phyloP scores from a whole-genome alignment of 2,113 vertebrate species.

The Procapra przewalskii region DNA sequence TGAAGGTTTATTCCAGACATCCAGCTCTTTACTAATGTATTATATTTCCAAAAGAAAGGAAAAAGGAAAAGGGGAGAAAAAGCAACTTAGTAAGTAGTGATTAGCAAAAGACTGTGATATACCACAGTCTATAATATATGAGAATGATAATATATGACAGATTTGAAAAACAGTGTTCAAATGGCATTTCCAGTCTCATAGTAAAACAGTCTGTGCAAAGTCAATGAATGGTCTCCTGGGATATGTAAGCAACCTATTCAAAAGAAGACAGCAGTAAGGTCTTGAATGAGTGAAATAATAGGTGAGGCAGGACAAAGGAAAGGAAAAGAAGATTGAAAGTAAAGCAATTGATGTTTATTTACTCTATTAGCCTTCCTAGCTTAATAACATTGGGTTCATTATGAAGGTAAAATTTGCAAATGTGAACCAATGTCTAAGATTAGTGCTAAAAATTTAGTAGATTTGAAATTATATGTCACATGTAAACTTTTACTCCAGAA shows the following conservation, averaged over 20 bases:
- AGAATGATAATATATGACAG: not conserved
- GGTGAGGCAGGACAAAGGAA: not conserved
- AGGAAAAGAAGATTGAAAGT: not conserved
- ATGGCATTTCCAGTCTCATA: not conserved
- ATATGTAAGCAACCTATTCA: not conserved
- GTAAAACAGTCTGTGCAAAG: not conserved
- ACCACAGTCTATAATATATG: not conserved
- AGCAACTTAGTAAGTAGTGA: not conserved
- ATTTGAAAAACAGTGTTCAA: not conserved
- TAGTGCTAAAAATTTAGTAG: not conserved
- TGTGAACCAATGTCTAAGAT: not conserved
- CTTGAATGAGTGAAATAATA: not conserved
- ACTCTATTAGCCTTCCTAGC: too few relatives aligned
- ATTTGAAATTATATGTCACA: not conserved
- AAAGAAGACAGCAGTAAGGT: not conserved
- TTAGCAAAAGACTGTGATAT: accelerated
- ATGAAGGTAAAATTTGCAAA: not conserved
- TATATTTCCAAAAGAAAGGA: not conserved
- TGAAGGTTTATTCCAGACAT: not conserved
- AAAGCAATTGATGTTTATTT: not conserved
- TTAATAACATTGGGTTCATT: not conserved
- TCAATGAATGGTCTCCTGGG: not conserved
- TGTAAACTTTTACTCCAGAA: not conserved
- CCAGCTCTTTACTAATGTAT: not conserved
- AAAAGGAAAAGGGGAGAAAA: not conserved